These are phyloP conservation scores for Xiphophorus hellerii DNA, from an alignment of 2,113 vertebrate species.

Conservation along the genomic window DNA sequence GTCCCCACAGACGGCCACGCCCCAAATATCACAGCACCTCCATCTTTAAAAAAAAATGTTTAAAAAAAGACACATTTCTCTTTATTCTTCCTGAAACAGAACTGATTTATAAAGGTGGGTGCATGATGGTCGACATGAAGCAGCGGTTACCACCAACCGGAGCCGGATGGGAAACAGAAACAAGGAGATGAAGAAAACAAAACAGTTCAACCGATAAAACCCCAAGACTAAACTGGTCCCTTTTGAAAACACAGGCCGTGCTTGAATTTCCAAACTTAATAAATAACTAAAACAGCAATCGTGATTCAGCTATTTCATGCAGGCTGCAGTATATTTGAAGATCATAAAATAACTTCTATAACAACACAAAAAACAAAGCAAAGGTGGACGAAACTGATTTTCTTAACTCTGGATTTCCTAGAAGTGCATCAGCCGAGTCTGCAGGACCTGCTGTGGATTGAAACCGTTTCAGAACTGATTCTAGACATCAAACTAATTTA, in stretches of 20 bases:
- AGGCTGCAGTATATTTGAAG: constrained; percentile 59
- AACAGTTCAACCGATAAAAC: constrained; percentile 34
- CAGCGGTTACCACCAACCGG: constrained; percentile 44
- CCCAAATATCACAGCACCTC: constrained; percentile 20
- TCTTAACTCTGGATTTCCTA: constrained; percentile 9
- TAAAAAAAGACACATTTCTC: constrained; percentile 19
- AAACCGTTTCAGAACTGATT: not conserved
- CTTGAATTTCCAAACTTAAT: constrained; percentile 47
- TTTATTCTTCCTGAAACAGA: constrained; percentile 4
- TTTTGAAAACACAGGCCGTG: constrained; percentile 38
- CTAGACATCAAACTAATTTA: constrained; percentile 6
- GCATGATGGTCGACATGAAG: constrained; percentile 34
- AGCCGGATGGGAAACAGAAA: constrained; percentile 25
- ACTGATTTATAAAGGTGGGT: constrained; percentile 14
- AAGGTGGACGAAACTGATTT: constrained; percentile 36
- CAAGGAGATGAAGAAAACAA: constrained; percentile 22
- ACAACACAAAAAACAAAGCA: constrained; percentile 26
- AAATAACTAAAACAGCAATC: constrained; percentile 16
- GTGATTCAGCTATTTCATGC: constrained; percentile 57
- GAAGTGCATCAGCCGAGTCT: constrained; percentile 19
- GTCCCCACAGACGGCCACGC: constrained; percentile 24
- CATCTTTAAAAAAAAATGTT: constrained; percentile 2
- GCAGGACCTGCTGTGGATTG: constrained; percentile 23
- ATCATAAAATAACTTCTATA: constrained; percentile 57
- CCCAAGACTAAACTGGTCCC: constrained; percentile 62